These are phyloP conservation scores for Eurosta solidaginis DNA, from an alignment of 1,140 invertebrate species.

Conservation along the genomic window DNA sequence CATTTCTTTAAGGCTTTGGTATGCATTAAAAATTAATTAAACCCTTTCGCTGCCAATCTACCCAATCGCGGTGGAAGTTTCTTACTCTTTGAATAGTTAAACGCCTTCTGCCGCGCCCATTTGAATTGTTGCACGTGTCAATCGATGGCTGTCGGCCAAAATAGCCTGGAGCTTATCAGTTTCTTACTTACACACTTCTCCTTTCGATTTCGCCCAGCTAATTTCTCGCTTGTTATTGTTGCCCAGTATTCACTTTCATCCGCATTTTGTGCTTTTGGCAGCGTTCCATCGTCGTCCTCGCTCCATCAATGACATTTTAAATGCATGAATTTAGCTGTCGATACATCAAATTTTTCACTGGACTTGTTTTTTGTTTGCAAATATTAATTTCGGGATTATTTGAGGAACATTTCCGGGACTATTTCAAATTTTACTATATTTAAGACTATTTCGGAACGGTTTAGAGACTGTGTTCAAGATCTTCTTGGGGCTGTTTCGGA, in stretches of 20 bases:
- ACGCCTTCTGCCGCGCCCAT: conserved; percentile 46
- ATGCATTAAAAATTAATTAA: not conserved
- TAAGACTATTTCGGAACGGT: no score
- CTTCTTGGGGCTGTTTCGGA: no score
- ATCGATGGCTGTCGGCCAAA: not conserved
- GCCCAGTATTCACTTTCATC: not conserved
- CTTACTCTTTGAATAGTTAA: no score
- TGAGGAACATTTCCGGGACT: no score
- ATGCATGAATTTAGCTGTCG: not conserved
- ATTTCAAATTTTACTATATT: no score
- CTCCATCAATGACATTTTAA: not conserved
- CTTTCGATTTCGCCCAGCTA: not conserved
- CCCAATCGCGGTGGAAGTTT: no score
- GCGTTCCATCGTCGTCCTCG: not conserved
- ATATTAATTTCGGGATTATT: no score
- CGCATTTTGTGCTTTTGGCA: not conserved
- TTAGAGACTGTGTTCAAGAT: no score
- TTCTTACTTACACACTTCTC: not conserved
- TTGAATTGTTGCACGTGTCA: conserved; percentile 52
- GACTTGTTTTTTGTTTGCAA: no score
- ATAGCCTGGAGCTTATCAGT: not conserved
- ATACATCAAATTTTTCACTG: not conserved
- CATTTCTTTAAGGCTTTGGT: not conserved
- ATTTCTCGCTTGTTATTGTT: not conserved
- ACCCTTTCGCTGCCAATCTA: not conserved